Evolutionary conservation across 2,888 invertebrate species (phyloP), one percentile per base, ranked within the genome.

Genomic region (Schizotus pectinicornis): DNA sequence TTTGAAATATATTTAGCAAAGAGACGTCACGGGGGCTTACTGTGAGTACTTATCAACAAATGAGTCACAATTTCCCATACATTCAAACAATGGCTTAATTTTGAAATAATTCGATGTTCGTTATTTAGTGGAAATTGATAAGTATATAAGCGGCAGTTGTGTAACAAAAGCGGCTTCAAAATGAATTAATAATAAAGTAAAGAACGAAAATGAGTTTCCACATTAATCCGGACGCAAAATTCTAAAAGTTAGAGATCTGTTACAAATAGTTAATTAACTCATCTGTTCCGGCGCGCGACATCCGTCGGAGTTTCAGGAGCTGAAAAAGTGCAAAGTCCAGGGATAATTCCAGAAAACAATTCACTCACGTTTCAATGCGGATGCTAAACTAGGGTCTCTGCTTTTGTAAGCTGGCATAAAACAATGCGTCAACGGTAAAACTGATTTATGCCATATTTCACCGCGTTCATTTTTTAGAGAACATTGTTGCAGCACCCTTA

Each of bases 221-320:
- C 51, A 50, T 61, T 61, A 61, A 61, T 52, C 52, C 51, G 48
- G 56, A 58, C 58, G 56, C 56, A 48, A 55, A n/a, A 62, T 48
- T 59, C 55, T 39, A 58, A 43, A 62, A 62, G 61, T 62, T 62
- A 36, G 59, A 49, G 55, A 62, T 49, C 56, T 56, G 55, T 59
- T 62, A 52, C 59, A 58, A 62, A 62, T 62, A 62, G 61, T 62
- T 62, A 62, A 62, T 62, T 62, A 58, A 62, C 61, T 62, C 61
- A 59, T 62, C 61, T 52, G 61, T 62, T 62, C 58, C 61, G 56
- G 61, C 42, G 12, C 52, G 61, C 56, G 61, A 62, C 61, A 62
- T 47, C 47, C 50, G 22, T 22, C 22, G 35, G 46, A 56, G 42
- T 50, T 54, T 48, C 6, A 12, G 7, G 39, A 50, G 34, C 51